Conservation (phyloP, 2,113 vertebrate species). For the Kryptolebias marmoratus region DNA sequence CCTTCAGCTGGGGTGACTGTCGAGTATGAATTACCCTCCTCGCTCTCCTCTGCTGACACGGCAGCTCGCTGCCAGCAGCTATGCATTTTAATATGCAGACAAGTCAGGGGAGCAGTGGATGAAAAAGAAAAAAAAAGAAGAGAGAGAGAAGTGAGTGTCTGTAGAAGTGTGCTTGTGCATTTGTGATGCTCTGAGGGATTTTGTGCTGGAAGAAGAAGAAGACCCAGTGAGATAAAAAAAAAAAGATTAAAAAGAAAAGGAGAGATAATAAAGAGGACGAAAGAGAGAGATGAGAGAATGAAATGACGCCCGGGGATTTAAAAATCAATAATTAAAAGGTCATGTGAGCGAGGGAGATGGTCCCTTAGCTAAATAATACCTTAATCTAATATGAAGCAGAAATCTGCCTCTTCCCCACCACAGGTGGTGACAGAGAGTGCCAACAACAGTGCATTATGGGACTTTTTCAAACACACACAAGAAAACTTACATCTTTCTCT, state of each 20-base stretch:
- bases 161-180: constrained; percentile 1
- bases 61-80: constrained; percentile 60
- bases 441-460: constrained; percentile 24
- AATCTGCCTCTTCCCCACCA: constrained; percentile 37
- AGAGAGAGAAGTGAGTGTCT: not conserved
- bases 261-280: constrained; percentile 17
- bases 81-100: constrained; percentile 60
- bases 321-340: constrained; percentile 79
- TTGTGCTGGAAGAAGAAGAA: constrained; percentile 12
- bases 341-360: constrained; percentile 35
- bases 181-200: constrained; percentile 28
- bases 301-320: constrained; percentile 35
- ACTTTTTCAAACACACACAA: constrained; percentile 17
- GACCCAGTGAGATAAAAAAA: constrained; percentile 3
- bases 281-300: constrained; percentile 34
- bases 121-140: not conserved
- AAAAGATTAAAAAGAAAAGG: not conserved
- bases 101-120: constrained; percentile 27
- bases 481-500: not conserved
- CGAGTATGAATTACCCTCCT: constrained; percentile 70
- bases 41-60: constrained; percentile 66
- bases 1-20: constrained; percentile 62
- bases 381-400: constrained; percentile 47
- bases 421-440: constrained; percentile 27
- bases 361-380: constrained; percentile 33